Percentiles rank a stretch among this genome's conserved stretches.
phyloP scores from a whole-genome alignment of 2,113 vertebrate genomes.

The Rhadina sibilatrix region DNA sequence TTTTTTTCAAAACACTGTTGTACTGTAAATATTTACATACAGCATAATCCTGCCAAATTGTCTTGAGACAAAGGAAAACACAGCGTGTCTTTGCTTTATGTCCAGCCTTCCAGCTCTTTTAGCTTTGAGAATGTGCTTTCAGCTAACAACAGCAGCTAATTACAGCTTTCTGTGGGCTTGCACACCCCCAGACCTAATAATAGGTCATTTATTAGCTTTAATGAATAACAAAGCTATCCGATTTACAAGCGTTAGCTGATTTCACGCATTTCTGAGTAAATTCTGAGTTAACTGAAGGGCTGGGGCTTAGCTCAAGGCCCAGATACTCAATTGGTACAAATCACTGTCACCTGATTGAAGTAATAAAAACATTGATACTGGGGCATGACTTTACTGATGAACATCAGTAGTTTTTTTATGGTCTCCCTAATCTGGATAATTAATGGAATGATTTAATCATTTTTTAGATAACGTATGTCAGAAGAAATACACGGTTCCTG shows the following conservation, averaged over 20 bases:
- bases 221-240: conserved; percentile 46
- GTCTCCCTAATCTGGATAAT: not conserved
- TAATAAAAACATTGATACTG: not conserved
- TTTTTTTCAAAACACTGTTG: conserved; percentile 46
- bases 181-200: conserved; percentile 22
- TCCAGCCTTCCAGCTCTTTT: not conserved
- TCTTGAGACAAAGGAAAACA: conserved; percentile 52
- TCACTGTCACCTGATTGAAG: not conserved
- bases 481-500: not conserved
- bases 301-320: not conserved
- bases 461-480: conserved; percentile 3
- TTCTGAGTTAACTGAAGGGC: conserved; percentile 15
- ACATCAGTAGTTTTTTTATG: not conserved
- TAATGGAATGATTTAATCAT: not conserved
- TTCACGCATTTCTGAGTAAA: conserved; percentile 55
- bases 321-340: not conserved
- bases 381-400: not conserved
- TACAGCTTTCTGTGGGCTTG: not conserved
- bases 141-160: not conserved
- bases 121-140: not conserved
- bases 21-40: conserved; percentile 63
- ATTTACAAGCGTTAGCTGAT: conserved; percentile 48
- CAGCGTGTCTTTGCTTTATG: conserved; percentile 14
- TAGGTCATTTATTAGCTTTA: conserved; percentile 63
- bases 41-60: conserved; percentile 54